Evolutionary conservation across 1,140 invertebrate genomes (phyloP), one percentile per base, ranked within the genome.

Genomic region (Bombus vancouverensis): DNA sequence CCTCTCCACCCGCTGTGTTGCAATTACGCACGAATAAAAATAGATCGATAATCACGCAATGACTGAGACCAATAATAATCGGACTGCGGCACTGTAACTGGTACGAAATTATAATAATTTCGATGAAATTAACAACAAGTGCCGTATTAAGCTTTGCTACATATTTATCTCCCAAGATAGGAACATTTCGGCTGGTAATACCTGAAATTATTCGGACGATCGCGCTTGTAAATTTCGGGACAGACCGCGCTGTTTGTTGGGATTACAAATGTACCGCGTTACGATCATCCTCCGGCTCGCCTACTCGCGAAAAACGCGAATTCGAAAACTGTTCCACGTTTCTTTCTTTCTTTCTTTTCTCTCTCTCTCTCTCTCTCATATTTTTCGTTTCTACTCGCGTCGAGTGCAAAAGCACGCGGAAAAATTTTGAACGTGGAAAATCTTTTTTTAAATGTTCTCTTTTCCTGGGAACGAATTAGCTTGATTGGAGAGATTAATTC

Each of bases 91-190:
- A 53, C 62, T 53, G 57, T 85, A 81, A 81, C 34, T 39, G 53
- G 34, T 53, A 79, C 70, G 83, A 73, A 81, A 85, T 85, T 85
- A 73, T 85, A 81, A 81, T 73, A 72, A 81, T 85, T 81, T 34
- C 70, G 83, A 13, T 1, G 70, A 85, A 85, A 85, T 81, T 71
- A 80, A 68, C 77, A 28, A 22, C 70, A 57, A 32, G 37, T 15
- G 32, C 25, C 76, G 68, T 68, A 37, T 84, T 68, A 47, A 83
- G 53, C 42, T 83, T 68, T 18, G 65, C 75, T 25, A 9, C 39
- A 5, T 37, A 68, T 84, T 84, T 84, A 79, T 72, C 53, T 42
- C 53, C 10, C 25, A 59, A 70, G 82, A 79, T 84, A 84, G 66
- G 82, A 75, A 84, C 72, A 70, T 79, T 84, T 66, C 75, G 9